Evolutionary conservation across 2,888 invertebrate species (phyloP).

Genomic region (Platycheirus rosarum): DNA sequence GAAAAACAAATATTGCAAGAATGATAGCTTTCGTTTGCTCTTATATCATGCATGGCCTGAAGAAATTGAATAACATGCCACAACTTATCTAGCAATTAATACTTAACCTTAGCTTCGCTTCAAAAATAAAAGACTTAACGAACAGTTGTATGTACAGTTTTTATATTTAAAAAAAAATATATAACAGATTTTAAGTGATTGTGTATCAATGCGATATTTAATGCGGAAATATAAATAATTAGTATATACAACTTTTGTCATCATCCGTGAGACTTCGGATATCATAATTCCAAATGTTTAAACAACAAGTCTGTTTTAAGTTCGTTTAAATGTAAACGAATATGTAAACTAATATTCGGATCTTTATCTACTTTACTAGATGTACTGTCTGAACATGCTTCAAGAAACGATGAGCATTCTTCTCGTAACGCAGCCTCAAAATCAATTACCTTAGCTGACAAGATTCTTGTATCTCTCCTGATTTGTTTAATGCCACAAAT

Average conservation of each 20-base stretch:
- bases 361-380: background rate
- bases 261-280: background rate
- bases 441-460: slow-evolving; percentile 39
- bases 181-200: no score
- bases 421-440: slow-evolving; percentile 77
- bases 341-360: slow-evolving; percentile 7
- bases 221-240: background rate
- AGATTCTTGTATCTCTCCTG: background rate
- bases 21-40: no score
- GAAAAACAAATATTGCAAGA: no score
- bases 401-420: slow-evolving; percentile 73
- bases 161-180: no score
- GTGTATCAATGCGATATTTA: background rate
- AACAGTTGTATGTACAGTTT: no score
- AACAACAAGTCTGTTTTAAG: slow-evolving; percentile 64
- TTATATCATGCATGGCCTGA: no score
- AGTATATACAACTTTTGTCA: slow-evolving; percentile 5
- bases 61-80: no score
- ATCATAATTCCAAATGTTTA: slow-evolving; percentile 46
- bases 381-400: slow-evolving; percentile 23
- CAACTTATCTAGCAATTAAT: no score
- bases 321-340: slow-evolving; percentile 57
- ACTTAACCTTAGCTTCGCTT: no score
- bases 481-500: slow-evolving; percentile 37
- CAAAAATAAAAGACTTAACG: no score